A percentile compares a stretch with the other conserved stretches of the same genome.
phyloP scores from a whole-genome alignment of 2,888 invertebrate genomes.

The Stenchaetothrips biformis region DNA sequence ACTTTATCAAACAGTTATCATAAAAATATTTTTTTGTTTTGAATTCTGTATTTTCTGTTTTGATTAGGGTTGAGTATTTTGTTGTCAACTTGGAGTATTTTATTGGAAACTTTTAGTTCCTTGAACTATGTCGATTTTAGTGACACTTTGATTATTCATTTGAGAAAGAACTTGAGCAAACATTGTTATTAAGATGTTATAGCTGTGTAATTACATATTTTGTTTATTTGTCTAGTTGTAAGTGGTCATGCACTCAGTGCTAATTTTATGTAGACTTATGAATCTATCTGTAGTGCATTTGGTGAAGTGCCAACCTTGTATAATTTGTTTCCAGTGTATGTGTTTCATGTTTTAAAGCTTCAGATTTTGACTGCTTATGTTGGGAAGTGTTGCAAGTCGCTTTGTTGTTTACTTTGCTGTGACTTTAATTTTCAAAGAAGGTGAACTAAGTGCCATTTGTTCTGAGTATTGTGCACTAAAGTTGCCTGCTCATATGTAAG shows the following conservation, averaged over 20 bases:
- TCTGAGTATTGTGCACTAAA: not conserved
- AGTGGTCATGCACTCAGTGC: slow-evolving; percentile 12
- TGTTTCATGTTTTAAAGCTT: too few relatives aligned
- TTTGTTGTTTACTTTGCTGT: too few relatives aligned
- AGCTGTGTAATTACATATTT: not conserved
- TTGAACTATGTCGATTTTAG: slow-evolving; percentile 9
- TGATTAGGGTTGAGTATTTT: not conserved
- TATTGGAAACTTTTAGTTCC: slow-evolving; percentile 19
- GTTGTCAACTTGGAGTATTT: slow-evolving; percentile 20
- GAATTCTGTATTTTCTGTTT: not conserved
- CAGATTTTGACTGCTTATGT: too few relatives aligned
- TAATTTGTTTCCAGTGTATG: too few relatives aligned
- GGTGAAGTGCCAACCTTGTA: too few relatives aligned
- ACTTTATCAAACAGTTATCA: not conserved
- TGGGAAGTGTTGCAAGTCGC: too few relatives aligned
- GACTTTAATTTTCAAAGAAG: not conserved
- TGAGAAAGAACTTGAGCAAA: not conserved
- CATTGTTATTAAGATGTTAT: slow-evolving; percentile 10
- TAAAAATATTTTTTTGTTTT: not conserved
- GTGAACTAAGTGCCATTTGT: not conserved
- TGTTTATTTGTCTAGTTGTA: not conserved
- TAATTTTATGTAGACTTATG: not conserved
- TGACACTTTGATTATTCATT: not conserved
- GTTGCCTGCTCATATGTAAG: not conserved
- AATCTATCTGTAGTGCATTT: too few relatives aligned